phyloP scores from a whole-genome alignment of 2,797 vertebrate genomes.

The Pempheris klunzingeri region DNA sequence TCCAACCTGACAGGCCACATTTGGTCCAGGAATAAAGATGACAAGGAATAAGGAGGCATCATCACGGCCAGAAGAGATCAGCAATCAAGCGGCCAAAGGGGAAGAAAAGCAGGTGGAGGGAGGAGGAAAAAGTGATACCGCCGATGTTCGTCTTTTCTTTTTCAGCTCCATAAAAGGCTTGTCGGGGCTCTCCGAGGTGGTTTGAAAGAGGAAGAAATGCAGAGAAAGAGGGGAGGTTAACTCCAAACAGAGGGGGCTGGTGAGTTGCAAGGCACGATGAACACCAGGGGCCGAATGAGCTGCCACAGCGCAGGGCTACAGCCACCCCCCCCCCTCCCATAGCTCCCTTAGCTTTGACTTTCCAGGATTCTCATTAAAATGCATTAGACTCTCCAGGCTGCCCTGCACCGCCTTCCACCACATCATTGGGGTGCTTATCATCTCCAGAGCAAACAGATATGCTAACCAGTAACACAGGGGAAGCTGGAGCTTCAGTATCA shows the following conservation, averaged over 20 bases:
- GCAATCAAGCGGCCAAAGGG: conserved; percentile 28
- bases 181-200: conserved; percentile 42
- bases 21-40: conserved; percentile 63
- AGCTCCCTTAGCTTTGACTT: conserved; percentile 48
- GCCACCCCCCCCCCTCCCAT: conserved; percentile 1
- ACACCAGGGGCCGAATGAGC: conserved; percentile 22
- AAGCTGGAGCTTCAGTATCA: conserved; percentile 39
- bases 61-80: conserved; percentile 37
- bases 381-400: conserved; percentile 72
- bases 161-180: conserved; percentile 18
- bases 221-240: conserved; percentile 48
- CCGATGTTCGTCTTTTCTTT: conserved; percentile 14
- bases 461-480: conserved; percentile 68
- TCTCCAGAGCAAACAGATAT: conserved; percentile 78
- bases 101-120: conserved; percentile 25
- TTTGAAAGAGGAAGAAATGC: conserved; percentile 36
- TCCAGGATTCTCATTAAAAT: conserved; percentile 82
- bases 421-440: conserved; percentile 77
- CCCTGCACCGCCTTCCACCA: conserved; percentile 60
- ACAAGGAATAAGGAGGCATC: conserved; percentile 46
- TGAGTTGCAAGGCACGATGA: conserved; percentile 34
- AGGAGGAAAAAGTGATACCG: background rate
- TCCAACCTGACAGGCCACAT: conserved; percentile 63
- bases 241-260: conserved; percentile 23
- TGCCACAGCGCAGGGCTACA: conserved; percentile 17